Evolutionary conservation across 1,140 invertebrate species (phyloP).

Genomic region (Melitaea cinxia): DNA sequence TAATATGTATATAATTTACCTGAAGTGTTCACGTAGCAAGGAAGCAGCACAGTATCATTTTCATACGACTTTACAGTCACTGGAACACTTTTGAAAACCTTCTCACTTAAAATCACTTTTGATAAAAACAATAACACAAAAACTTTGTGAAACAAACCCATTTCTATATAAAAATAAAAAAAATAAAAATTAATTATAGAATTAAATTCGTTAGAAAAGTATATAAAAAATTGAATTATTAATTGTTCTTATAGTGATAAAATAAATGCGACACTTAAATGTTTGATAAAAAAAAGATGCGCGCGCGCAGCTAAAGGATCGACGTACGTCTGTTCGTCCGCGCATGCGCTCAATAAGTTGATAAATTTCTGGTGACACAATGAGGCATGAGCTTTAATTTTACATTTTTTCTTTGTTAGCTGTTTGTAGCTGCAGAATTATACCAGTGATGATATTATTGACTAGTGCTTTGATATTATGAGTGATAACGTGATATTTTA

Average conservation of each 20-base stretch:
- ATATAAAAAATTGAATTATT: background rate
- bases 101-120: constrained; percentile 43
- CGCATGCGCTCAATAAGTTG: constrained; percentile 45
- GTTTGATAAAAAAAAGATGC: background rate
- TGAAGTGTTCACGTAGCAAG: constrained; percentile 83
- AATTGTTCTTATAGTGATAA: background rate
- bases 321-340: constrained; percentile 41
- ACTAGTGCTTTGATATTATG: too few relatives aligned
- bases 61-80: constrained; percentile 88
- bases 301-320: constrained; percentile 44
- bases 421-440: too few relatives aligned
- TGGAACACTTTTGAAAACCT: constrained; percentile 82
- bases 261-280: too few relatives aligned
- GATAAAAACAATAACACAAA: constrained; percentile 28
- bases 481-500: too few relatives aligned
- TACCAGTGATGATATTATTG: too few relatives aligned
- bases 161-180: constrained; percentile 8
- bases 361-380: constrained; percentile 35
- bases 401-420: background rate
- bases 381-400: constrained; percentile 19
- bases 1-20: too few relatives aligned
- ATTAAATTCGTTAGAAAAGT: background rate
- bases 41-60: constrained; percentile 88
- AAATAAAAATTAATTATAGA: background rate
- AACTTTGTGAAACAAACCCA: constrained; percentile 15